Evolutionary conservation across 2,113 vertebrate genomes (phyloP).

Genomic region (Perccottus glenii): DNA sequence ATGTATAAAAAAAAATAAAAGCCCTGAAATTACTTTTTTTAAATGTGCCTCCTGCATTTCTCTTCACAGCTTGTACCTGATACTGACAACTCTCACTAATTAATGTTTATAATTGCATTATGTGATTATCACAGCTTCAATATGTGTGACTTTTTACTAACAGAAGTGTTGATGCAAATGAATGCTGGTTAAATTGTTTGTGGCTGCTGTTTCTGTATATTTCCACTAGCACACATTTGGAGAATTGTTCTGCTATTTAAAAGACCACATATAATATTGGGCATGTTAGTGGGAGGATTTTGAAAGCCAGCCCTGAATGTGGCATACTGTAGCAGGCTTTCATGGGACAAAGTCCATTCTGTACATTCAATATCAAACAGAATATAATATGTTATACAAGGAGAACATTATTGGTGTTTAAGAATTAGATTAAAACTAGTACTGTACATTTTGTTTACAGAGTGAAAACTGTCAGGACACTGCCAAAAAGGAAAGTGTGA

Average conservation of each 20-base stretch:
- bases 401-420: too few species aligned
- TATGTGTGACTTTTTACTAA: background rate
- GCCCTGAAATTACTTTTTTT: background rate
- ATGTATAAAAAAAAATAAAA: constrained; percentile 37
- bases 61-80: constrained; percentile 8
- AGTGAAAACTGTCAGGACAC: too few species aligned
- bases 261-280: constrained; percentile 19
- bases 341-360: constrained; percentile 50
- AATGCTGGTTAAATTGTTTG: background rate
- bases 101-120: constrained; percentile 12
- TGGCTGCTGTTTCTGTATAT: background rate
- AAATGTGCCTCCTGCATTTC: background rate
- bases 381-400: constrained; percentile 36
- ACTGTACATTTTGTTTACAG: too few species aligned
- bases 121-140: background rate
- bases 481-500: too few species aligned
- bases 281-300: constrained; percentile 40
- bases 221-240: constrained; percentile 11
- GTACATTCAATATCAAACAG: constrained; percentile 44
- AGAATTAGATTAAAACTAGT: too few species aligned
- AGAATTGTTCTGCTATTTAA: background rate
- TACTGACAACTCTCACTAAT: constrained; percentile 7
- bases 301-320: constrained; percentile 53
- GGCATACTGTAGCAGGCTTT: constrained; percentile 17
- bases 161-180: background rate